Evolutionary conservation across 2,888 invertebrate species (phyloP).

Genomic region (Melolontha melolontha): DNA sequence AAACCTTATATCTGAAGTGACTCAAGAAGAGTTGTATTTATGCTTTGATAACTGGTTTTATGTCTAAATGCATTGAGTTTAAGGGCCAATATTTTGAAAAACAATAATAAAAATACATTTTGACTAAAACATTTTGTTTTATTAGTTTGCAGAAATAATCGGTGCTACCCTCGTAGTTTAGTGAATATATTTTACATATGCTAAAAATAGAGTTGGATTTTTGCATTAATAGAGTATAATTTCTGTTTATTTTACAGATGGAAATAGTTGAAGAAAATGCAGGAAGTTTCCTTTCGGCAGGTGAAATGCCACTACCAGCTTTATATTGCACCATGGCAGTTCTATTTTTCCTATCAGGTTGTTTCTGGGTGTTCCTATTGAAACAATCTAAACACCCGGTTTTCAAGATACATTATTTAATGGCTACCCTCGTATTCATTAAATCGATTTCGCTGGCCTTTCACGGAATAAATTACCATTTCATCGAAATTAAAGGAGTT

Average conservation of each 20-base stretch:
- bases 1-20: too few relatives aligned
- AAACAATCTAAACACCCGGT: conserved; percentile 79
- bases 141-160: too few relatives aligned
- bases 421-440: conserved; percentile 92
- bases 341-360: conserved; percentile 88
- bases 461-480: conserved; percentile 95
- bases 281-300: conserved; percentile 91
- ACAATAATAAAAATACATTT: too few relatives aligned
- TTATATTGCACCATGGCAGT: conserved; percentile 93
- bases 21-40: too few relatives aligned
- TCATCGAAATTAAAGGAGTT: conserved; percentile 91
- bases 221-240: too few relatives aligned
- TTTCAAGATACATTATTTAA: conserved; percentile 96
- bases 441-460: conserved; percentile 94
- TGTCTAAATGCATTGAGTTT: too few relatives aligned
- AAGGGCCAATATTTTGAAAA: too few relatives aligned
- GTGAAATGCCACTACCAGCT: conserved; percentile 95
- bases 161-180: too few relatives aligned
- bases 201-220: too few relatives aligned
- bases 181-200: too few relatives aligned
- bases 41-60: too few relatives aligned
- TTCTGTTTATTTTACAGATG: conserved; percentile 70
- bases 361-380: conserved; percentile 92
- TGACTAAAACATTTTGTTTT: too few relatives aligned
- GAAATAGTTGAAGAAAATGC: conserved; percentile 91